Evolutionary conservation across 2,797 vertebrate species (phyloP).

Genomic region (Luscinia megarhynchos): DNA sequence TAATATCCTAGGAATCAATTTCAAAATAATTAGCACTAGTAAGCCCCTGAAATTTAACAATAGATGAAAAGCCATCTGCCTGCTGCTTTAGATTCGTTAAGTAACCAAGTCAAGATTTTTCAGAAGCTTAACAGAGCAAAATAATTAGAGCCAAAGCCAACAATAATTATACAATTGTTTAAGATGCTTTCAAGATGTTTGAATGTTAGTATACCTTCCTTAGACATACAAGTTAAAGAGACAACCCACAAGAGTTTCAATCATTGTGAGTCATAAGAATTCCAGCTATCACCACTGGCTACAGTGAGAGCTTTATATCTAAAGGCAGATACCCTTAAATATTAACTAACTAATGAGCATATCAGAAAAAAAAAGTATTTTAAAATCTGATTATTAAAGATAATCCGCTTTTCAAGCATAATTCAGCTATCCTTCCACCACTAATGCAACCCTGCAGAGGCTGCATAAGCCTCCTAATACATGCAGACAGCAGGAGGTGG

Average conservation of each 20-base stretch:
- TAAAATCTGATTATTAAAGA: background rate
- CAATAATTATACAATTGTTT: slow-evolving; percentile 4
- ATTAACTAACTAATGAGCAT: background rate
- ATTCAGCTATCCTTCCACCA: background rate
- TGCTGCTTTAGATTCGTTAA: background rate
- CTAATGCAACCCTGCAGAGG: background rate
- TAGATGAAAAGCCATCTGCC: slow-evolving; percentile 58
- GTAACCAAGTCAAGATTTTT: slow-evolving; percentile 26
- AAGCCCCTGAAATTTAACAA: slow-evolving; percentile 58
- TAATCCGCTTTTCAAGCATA: background rate
- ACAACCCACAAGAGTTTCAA: background rate
- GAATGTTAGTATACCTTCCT: background rate
- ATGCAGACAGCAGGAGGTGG: background rate
- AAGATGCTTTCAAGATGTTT: background rate
- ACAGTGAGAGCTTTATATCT: background rate
- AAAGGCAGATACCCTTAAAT: background rate
- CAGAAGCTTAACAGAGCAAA: slow-evolving; percentile 29
- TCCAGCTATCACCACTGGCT: background rate
- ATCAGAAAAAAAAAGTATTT: background rate
- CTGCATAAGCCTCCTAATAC: background rate
- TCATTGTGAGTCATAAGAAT: background rate
- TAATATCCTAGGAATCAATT: slow-evolving; percentile 45
- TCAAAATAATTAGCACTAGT: slow-evolving; percentile 66
- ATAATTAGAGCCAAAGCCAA: slow-evolving; percentile 10
- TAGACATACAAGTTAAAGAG: background rate